Percentiles rank a stretch among this genome's conserved stretches.
Conservation (phyloP, 2,113 vertebrate species). For the Uria aalge region DNA sequence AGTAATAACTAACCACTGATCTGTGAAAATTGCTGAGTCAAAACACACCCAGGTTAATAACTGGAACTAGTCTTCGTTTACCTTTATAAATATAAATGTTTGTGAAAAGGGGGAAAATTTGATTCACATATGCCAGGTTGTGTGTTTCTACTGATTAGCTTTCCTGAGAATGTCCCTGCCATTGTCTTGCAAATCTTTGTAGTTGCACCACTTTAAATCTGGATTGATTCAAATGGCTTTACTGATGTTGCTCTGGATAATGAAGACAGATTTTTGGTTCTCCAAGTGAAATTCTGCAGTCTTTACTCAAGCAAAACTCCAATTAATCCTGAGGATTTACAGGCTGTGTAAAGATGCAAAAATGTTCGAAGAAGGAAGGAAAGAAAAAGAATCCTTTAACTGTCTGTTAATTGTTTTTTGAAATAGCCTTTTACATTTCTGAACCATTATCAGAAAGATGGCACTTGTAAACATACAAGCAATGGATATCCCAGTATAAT, state of each 20-base stretch:
- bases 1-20: background rate
- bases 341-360: background rate
- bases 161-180: background rate
- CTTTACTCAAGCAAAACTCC: background rate
- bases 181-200: background rate
- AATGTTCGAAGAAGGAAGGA: background rate
- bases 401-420: background rate
- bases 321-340: background rate
- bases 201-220: background rate
- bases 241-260: background rate
- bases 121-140: background rate
- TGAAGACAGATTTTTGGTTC: background rate
- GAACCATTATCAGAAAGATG: background rate
- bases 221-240: background rate
- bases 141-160: background rate
- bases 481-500: background rate
- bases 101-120: background rate
- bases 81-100: background rate
- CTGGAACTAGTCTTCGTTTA: background rate
- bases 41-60: background rate
- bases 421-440: background rate
- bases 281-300: background rate
- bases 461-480: background rate
- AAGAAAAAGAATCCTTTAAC: background rate
- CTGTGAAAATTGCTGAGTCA: background rate